A percentile compares a stretch with the other conserved stretches of the same genome.
These are phyloP conservation scores for Ennomos quercinarius DNA, from an alignment of 2,888 invertebrate genomes.

Conservation along the genomic window DNA sequence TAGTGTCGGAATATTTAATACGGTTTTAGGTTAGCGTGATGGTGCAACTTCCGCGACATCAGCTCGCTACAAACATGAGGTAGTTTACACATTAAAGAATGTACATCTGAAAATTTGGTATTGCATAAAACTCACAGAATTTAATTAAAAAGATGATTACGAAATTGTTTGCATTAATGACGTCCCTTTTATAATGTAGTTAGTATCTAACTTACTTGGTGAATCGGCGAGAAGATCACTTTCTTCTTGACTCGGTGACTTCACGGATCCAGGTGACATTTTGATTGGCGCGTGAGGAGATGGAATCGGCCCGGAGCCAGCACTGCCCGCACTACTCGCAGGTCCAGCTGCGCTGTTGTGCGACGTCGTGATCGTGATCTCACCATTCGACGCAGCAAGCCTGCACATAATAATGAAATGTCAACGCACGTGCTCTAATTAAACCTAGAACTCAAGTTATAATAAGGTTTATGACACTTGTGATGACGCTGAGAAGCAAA, in stretches of 20 bases:
- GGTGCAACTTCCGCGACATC: neutral
- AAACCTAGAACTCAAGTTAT: slow-evolving; percentile 25
- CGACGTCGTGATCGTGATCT: slow-evolving; percentile 93
- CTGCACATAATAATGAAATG: slow-evolving; percentile 28
- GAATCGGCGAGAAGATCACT: slow-evolving; percentile 92
- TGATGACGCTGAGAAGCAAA: no score
- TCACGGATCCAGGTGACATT: slow-evolving; percentile 87
- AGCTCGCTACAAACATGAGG: neutral
- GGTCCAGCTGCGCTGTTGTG: slow-evolving; percentile 85
- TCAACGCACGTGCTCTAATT: slow-evolving; percentile 21
- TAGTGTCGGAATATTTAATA: slow-evolving; percentile 31
- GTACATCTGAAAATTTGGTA: no score
- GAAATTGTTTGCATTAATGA: no score
- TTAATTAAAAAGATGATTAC: no score
- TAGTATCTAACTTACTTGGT: slow-evolving; percentile 89
- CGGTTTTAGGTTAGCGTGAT: slow-evolving; percentile 20
- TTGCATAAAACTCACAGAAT: no score
- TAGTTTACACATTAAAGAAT: neutral
- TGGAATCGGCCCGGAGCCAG: slow-evolving; percentile 75
- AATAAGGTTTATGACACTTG: slow-evolving; percentile 25
- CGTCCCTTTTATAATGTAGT: no score
- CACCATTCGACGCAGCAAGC: slow-evolving; percentile 89
- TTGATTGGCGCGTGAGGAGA: slow-evolving; percentile 86
- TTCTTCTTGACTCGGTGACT: slow-evolving; percentile 88
- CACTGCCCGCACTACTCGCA: slow-evolving; percentile 76